Evolutionary conservation across 2,113 vertebrate species (phyloP).

Genomic region (Eublepharis macularius): DNA sequence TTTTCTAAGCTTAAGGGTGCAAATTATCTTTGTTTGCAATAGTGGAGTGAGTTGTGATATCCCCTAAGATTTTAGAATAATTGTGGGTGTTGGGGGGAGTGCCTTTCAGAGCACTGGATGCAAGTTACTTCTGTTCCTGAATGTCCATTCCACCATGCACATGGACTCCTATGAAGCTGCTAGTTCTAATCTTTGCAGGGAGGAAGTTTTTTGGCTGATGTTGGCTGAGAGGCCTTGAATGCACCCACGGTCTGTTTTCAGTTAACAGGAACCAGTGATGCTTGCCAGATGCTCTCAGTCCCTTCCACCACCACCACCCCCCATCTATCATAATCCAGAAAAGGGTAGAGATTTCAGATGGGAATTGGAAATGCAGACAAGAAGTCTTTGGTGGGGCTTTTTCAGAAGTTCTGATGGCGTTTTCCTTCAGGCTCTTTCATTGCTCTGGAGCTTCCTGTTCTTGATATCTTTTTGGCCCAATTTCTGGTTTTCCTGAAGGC

Average conservation of each 20-base stretch:
- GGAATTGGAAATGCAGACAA: neutral
- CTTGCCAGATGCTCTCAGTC: neutral
- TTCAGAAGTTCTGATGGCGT: neutral
- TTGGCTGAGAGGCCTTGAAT: neutral
- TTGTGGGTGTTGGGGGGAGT: neutral
- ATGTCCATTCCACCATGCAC: neutral
- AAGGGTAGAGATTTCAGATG: neutral
- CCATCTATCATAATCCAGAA: neutral
- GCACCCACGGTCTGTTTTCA: neutral
- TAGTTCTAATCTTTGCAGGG: neutral
- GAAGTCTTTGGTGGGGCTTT: neutral
- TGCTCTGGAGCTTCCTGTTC: neutral
- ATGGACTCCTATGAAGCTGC: neutral
- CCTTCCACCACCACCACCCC: neutral
- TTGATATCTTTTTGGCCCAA: neutral
- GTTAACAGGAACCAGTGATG: neutral
- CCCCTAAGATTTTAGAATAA: neutral
- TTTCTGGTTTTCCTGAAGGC: neutral
- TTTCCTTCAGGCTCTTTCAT: neutral
- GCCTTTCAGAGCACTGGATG: neutral
- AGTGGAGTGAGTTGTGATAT: neutral
- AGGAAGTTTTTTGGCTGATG: neutral
- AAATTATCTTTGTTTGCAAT: neutral
- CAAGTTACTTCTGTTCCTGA: neutral
- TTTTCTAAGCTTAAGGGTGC: neutral